Conservation (phyloP, 92 coral and sea anemone species). For the Desmophyllum pertusum region DNA sequence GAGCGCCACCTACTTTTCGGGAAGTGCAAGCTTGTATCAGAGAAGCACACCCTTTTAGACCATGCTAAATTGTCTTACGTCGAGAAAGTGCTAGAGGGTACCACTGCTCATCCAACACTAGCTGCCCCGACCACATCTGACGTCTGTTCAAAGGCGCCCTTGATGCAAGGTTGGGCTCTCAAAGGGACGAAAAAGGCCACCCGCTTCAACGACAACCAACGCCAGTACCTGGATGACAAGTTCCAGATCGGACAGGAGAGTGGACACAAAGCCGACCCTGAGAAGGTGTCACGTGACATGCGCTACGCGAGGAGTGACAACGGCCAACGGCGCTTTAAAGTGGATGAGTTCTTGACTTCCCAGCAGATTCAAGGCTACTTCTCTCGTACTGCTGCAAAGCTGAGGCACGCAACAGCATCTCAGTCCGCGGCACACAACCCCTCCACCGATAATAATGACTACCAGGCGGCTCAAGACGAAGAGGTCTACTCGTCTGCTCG, state of each 20-base stretch:
- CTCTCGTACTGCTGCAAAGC: constrained; percentile 41
- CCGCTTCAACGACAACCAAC: constrained; percentile 33
- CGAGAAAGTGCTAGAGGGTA: background rate
- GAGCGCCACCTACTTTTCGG: constrained; percentile 35
- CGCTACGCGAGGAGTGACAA: constrained; percentile 26
- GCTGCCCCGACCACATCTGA: constrained; percentile 19
- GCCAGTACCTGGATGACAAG: constrained; percentile 48
- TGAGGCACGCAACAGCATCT: background rate
- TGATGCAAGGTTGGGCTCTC: constrained; percentile 37
- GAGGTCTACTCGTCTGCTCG: background rate
- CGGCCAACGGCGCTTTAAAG: constrained; percentile 33
- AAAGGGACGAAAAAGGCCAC: constrained; percentile 15
- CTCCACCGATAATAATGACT: background rate
- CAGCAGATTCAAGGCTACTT: constrained; percentile 54
- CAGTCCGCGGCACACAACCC: background rate
- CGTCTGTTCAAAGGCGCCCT: constrained; percentile 2
- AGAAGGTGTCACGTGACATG: constrained; percentile 55
- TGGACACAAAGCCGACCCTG: constrained; percentile 58
- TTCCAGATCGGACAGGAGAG: constrained; percentile 52
- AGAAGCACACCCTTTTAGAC: constrained; percentile 36
- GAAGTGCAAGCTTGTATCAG: constrained; percentile 42
- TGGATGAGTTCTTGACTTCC: constrained; percentile 45
- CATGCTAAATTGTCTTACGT: constrained; percentile 30
- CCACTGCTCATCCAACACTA: constrained; percentile 5
- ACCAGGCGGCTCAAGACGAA: constrained; percentile 22